Conservation (phyloP, 2,113 vertebrate genomes). For the Paraplagusia blochii region DNA sequence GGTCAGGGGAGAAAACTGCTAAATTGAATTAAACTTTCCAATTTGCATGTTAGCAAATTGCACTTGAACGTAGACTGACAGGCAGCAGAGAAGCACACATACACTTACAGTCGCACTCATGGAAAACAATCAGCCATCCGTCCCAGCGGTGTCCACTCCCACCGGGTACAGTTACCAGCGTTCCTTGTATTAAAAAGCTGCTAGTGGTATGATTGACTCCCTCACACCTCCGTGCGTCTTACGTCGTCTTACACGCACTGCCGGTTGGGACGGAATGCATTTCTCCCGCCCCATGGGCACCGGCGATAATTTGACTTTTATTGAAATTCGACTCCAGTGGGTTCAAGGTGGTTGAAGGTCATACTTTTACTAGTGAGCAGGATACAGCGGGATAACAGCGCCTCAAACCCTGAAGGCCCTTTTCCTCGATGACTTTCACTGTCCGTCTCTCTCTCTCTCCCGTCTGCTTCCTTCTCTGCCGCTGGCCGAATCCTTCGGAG, state of each 20-base stretch:
- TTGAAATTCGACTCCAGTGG: constrained; percentile 70
- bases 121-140: constrained; percentile 49
- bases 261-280: constrained; percentile 50
- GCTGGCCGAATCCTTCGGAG: constrained; percentile 29
- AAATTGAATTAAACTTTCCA: constrained; percentile 64
- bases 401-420: constrained; percentile 40
- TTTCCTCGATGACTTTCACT: constrained; percentile 1
- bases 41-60: constrained; percentile 20
- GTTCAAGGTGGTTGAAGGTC: constrained; percentile 75
- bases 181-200: constrained; percentile 31
- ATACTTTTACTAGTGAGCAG: constrained; percentile 47
- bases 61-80: background rate
- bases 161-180: constrained; percentile 25
- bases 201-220: constrained; percentile 65
- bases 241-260: constrained; percentile 60
- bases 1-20: constrained; percentile 52
- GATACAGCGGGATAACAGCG: constrained; percentile 28
- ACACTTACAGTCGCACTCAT: background rate
- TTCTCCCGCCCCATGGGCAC: constrained; percentile 46
- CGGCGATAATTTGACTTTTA: constrained; percentile 74
- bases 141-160: constrained; percentile 36
- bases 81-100: background rate
- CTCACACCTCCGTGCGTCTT: constrained; percentile 70
- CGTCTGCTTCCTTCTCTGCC: constrained; percentile 31
- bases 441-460: background rate